Evolutionary conservation across 2,113 vertebrate genomes (phyloP).

Genomic region (Etheostoma spectabile): DNA sequence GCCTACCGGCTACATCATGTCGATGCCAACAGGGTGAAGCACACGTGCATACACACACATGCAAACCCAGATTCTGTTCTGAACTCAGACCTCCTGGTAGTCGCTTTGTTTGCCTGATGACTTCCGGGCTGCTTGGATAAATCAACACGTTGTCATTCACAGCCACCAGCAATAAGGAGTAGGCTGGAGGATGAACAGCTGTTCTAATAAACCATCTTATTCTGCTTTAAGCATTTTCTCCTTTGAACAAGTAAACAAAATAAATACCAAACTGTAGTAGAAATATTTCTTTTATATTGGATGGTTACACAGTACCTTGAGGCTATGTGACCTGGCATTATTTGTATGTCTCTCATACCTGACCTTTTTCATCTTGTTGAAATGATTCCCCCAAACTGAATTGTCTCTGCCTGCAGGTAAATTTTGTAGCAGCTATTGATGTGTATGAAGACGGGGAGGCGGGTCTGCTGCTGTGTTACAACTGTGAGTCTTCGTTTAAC

Average conservation of each 20-base stretch:
- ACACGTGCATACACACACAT: neutral
- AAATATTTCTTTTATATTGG: neutral
- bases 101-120: constrained; percentile 55
- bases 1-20: constrained; percentile 93
- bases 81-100: constrained; percentile 15
- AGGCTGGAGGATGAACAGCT: constrained; percentile 48
- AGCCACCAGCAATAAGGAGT: constrained; percentile 34
- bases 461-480: constrained; percentile 95
- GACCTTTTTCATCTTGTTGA: constrained; percentile 44
- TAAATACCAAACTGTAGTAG: constrained; percentile 5
- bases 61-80: neutral
- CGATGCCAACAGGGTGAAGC: constrained; percentile 92
- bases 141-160: constrained; percentile 52
- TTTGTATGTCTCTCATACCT: constrained; percentile 12
- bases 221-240: constrained; percentile 11
- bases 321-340: constrained; percentile 25
- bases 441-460: constrained; percentile 99
- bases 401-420: constrained; percentile 88
- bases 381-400: constrained; percentile 28
- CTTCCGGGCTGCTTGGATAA: constrained; percentile 35
- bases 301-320: neutral
- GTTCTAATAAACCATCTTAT: constrained; percentile 31
- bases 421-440: constrained; percentile 98
- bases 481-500: constrained; percentile 89
- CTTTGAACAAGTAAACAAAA: neutral